Percentiles rank a stretch among this genome's conserved stretches.
Evolutionary conservation across 2,113 vertebrate species (phyloP).

Genomic region (Crocuta crocuta): DNA sequence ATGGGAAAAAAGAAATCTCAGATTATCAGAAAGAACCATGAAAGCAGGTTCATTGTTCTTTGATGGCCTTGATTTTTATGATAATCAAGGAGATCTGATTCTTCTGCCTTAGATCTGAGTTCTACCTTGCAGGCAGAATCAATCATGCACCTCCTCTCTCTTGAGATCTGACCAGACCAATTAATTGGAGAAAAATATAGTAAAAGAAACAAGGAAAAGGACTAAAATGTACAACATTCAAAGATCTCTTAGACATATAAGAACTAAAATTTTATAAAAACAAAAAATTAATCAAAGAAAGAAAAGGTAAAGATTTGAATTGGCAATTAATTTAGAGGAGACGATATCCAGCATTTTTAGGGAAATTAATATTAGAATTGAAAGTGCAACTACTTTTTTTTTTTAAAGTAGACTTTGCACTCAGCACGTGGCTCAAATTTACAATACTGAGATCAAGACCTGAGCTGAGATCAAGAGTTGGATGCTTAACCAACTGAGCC

Average conservation of each 20-base stretch:
- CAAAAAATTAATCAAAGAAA: neutral
- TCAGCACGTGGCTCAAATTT: too few species aligned
- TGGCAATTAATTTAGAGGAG: neutral
- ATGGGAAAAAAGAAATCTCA: neutral
- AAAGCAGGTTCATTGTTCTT: neutral
- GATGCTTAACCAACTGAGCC: too few species aligned
- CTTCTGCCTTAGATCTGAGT: neutral
- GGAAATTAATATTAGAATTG: slow-evolving; percentile 2
- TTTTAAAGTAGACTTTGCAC: too few species aligned
- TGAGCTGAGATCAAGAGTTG: too few species aligned
- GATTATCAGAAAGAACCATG: neutral
- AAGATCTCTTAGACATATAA: neutral
- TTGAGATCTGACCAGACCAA: neutral
- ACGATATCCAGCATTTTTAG: neutral
- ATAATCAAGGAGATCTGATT: neutral
- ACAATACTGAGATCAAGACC: too few species aligned
- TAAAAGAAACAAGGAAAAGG: neutral
- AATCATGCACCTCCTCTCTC: neutral
- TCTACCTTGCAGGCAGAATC: neutral
- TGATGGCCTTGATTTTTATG: neutral
- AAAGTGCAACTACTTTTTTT: neutral
- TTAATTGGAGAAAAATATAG: neutral
- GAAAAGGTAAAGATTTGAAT: neutral
- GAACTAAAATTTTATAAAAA: neutral
- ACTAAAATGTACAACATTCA: neutral